Evolutionary conservation across 2,888 invertebrate species (phyloP).

Genomic region (Limnephilus marmoratus): DNA sequence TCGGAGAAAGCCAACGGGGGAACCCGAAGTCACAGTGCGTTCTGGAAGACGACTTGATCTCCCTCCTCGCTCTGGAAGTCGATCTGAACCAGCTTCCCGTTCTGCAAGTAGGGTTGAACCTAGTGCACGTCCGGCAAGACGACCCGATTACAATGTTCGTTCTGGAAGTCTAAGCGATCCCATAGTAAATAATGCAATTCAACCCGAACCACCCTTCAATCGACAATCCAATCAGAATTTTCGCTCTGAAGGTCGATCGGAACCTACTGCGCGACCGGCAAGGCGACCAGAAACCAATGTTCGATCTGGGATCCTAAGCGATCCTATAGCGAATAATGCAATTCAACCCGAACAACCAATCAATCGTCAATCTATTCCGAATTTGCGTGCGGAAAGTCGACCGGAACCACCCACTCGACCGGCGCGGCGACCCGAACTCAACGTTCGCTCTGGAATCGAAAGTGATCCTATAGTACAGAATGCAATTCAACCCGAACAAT

Average conservation of each 20-base stretch:
- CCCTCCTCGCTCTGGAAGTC: neutral
- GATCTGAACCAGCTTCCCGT: neutral
- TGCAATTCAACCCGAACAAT: neutral
- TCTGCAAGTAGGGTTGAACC: neutral
- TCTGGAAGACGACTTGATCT: neutral
- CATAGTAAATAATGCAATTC: neutral
- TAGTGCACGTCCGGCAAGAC: neutral
- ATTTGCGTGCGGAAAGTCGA: neutral
- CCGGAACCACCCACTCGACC: neutral
- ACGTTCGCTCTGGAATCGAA: neutral
- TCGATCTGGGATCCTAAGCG: neutral
- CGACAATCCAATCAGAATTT: neutral
- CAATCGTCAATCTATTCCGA: neutral
- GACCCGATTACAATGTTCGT: neutral
- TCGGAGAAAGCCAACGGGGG: conserved; percentile 54
- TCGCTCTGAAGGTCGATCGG: neutral
- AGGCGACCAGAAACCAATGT: neutral
- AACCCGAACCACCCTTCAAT: neutral
- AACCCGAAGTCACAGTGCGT: neutral
- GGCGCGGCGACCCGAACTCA: neutral
- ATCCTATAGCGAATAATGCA: neutral
- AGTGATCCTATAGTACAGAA: neutral
- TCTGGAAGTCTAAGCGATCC: neutral
- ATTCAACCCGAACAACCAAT: neutral
- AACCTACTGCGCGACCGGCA: neutral